A percentile compares a stretch with the other conserved stretches of the same genome.
Evolutionary conservation across 2,113 vertebrate genomes (phyloP).

Genomic region (Semicossyphus pulcher): DNA sequence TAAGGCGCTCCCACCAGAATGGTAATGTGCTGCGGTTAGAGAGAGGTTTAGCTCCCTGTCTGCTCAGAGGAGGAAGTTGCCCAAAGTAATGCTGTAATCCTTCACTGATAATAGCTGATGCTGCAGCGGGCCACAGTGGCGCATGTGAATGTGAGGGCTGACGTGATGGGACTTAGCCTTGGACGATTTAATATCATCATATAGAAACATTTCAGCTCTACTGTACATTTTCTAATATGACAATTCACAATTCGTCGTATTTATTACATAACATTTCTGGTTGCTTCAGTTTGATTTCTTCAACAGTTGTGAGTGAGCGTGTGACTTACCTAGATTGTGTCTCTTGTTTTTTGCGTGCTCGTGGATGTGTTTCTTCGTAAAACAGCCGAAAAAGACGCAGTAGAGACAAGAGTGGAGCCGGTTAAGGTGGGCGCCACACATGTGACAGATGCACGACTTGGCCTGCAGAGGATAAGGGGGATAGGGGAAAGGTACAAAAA

Average conservation of each 20-base stretch:
- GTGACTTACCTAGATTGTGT: slow-evolving; percentile 97
- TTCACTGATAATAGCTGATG: slow-evolving; percentile 56
- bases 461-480: slow-evolving; percentile 65
- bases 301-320: not conserved
- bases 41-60: slow-evolving; percentile 30
- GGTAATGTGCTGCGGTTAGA: slow-evolving; percentile 35
- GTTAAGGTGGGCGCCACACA: slow-evolving; percentile 88
- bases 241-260: too few relatives aligned
- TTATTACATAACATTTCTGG: too few relatives aligned
- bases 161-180: slow-evolving; percentile 17
- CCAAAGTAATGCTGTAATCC: slow-evolving; percentile 61
- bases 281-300: too few relatives aligned
- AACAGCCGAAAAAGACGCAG: slow-evolving; percentile 99
- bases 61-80: slow-evolving; percentile 41
- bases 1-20: slow-evolving; percentile 46
- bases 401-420: slow-evolving; percentile 98
- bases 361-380: slow-evolving; percentile 99
- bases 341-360: slow-evolving; percentile 98
- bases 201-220: not conserved
- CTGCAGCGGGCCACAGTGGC: slow-evolving; percentile 53
- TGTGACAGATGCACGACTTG: slow-evolving; percentile 85
- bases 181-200: not conserved
- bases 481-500: not conserved
- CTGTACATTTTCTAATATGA: too few relatives aligned
- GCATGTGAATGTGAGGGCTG: slow-evolving; percentile 52